Evolutionary conservation across 2,888 invertebrate species (phyloP), one percentile per base, ranked within the genome.

Genomic region (Polietes domitor): DNA sequence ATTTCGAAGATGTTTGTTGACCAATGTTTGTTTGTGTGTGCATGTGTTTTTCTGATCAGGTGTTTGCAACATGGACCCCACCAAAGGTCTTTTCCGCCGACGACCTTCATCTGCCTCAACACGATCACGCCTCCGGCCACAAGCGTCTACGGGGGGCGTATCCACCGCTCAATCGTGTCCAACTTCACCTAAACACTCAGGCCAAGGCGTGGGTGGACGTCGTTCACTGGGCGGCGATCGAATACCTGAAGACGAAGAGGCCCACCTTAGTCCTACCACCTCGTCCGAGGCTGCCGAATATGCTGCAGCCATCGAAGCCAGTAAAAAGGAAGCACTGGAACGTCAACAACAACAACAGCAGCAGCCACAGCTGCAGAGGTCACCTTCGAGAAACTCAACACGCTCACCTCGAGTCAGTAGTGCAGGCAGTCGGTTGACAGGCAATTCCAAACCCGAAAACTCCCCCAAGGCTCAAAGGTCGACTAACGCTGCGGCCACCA

Each of bases 41-140:
- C 71, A 10, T 53, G 43, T 79, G 58, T 74, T 68, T 53, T 58
- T 24, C 50, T 19, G 15, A 19, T 9, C 77, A 92, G 92, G 92
- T 83, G 89, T 92, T 83, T 92, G 92, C 86, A 92, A 92, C 82
- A 89, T 91, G 88, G 92, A 92, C 74, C 90, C 91, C 79, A 88
- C 88, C 73, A 92, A 92, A 83, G 92, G 92, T 41, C 88, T 92
- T 55, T 92, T 92, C 82, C 92, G 92, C 6, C 91, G 92, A 47
- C 90, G 92, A 78, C 90, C 92, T 2, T 92, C 92, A 55, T 89
- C 87, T 82, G 88, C 91, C 43, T 92, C 92, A 78, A 89, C 89
- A 41, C 90, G 91, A 71, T 90, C 91, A n/a, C 88, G 91, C 4
- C 86, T 91, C 28, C 90, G 90, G 28, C 88, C 89, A 24, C 90